Conservation (phyloP, 2,888 invertebrate genomes). For the Tetragnatha montana region DNA sequence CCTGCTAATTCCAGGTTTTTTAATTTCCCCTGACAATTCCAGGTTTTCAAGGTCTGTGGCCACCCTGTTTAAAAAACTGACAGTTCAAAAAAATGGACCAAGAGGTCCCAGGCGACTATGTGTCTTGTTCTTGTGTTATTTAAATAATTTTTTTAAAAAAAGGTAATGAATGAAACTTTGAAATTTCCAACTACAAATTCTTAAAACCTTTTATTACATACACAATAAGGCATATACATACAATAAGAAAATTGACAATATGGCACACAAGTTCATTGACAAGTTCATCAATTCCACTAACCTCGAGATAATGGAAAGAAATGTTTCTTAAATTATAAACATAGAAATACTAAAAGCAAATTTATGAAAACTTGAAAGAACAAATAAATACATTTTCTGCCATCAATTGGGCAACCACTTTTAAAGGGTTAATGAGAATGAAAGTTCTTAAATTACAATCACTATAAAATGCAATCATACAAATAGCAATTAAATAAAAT, state of each 20-base stretch:
- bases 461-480: neutral
- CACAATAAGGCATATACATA: neutral
- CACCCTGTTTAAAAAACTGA: too few relatives aligned
- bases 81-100: too few relatives aligned
- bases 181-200: neutral
- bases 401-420: neutral
- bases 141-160: neutral
- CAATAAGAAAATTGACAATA: neutral
- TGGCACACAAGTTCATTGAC: neutral
- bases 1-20: too few relatives aligned
- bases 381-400: neutral
- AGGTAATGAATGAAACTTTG: neutral
- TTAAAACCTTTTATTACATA: neutral
- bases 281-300: neutral
- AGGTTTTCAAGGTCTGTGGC: too few relatives aligned
- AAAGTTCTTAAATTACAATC: neutral
- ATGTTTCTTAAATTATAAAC: neutral
- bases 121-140: too few relatives aligned
- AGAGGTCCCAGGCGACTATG: too few relatives aligned
- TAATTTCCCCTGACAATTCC: too few relatives aligned
- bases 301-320: neutral
- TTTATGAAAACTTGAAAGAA: neutral
- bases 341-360: neutral
- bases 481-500: neutral
- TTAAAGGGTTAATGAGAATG: neutral